phyloP scores from a whole-genome alignment of 2,888 invertebrate species.

The Xanthostigma xanthostigma region DNA sequence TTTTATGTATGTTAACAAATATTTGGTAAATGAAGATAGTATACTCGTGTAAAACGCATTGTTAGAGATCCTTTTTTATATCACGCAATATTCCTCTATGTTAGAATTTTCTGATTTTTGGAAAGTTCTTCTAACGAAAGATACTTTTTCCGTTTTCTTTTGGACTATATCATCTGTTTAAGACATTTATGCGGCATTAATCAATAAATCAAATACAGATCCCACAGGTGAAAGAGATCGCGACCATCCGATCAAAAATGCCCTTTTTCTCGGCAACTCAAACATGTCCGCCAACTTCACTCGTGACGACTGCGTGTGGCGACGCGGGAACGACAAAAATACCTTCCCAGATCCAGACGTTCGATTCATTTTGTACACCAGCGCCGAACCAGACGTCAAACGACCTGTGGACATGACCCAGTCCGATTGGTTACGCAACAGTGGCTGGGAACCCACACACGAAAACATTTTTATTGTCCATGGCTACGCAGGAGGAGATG shows the following conservation, averaged over 20 bases:
- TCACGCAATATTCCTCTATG: too few relatives aligned
- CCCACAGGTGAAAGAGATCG: too few relatives aligned
- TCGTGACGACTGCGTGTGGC: constrained; percentile 53
- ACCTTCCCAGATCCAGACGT: constrained; percentile 60
- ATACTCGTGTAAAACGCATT: too few relatives aligned
- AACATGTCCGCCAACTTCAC: constrained; percentile 39
- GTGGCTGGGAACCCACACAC: constrained; percentile 50
- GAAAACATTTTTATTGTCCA: constrained; percentile 58
- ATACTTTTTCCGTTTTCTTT: too few relatives aligned
- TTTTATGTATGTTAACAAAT: too few relatives aligned
- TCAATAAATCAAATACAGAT: too few relatives aligned
- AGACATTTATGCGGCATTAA: too few relatives aligned
- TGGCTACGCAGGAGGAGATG: constrained; percentile 66
- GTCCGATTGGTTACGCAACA: constrained; percentile 59
- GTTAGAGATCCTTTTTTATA: too few relatives aligned
- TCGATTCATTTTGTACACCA: constrained; percentile 46
- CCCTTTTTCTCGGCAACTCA: constrained; percentile 43
- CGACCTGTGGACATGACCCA: constrained; percentile 35
- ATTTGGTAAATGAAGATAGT: too few relatives aligned
- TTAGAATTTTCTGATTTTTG: too few relatives aligned
- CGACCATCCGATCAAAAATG: constrained; percentile 38
- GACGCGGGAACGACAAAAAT: constrained; percentile 43
- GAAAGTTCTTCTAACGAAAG: too few relatives aligned
- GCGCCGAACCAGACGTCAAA: constrained; percentile 27
- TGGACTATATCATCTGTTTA: too few relatives aligned